Base-by-base conservation (phyloP, 2,888 invertebrate genomes). In the Torymus tubicola region DNA sequence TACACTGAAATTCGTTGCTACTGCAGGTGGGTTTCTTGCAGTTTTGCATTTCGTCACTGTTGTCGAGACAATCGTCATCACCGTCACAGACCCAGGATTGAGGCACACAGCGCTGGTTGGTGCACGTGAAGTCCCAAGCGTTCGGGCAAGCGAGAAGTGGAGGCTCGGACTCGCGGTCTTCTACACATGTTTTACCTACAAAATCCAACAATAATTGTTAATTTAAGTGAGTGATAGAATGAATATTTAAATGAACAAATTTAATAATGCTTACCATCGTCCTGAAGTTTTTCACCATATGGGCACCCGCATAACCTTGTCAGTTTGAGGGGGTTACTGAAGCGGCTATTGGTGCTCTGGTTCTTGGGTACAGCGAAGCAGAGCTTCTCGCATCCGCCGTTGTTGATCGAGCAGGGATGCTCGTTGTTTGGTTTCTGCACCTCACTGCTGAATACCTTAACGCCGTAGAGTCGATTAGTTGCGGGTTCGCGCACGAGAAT, bases 41-140 rank as follows among this genome's bases (percentile, higher is more conserved):
- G 87, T 98, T 98, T 88, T 96, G 97, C 91, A 96, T 95, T 90
- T 98, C 98, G 88, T 98, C 98, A 77, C 97, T 97, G 91, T 97
- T 97, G 88, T 99, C 98, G 86, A 98, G 92, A 87, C 99, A 99
- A 89, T 99, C 98, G 88, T 98, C 96, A 86, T 98, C 98, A 0
- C 98, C 98, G 89, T 98, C 98, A 89, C 98, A 98, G 1, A 97
- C 95, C 98, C 98, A 98, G 11, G 96, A 96, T 89, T 96, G 96
- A 0, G 97, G 97, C 72, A 98, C 96, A 88, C 97, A 98, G 11
- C 92, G 87, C 88, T 97, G 97, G 90, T 98, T 98, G 86, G 95
- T 94, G 89, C 99, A 99, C 0, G 97, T 97, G 89, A 98, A 98
- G 91, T 98, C 97, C 95, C 97, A 97, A 0, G 95, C 93, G 87